phyloP scores from a whole-genome alignment of 2,797 vertebrate species.

The Rhodeus uyekii region DNA sequence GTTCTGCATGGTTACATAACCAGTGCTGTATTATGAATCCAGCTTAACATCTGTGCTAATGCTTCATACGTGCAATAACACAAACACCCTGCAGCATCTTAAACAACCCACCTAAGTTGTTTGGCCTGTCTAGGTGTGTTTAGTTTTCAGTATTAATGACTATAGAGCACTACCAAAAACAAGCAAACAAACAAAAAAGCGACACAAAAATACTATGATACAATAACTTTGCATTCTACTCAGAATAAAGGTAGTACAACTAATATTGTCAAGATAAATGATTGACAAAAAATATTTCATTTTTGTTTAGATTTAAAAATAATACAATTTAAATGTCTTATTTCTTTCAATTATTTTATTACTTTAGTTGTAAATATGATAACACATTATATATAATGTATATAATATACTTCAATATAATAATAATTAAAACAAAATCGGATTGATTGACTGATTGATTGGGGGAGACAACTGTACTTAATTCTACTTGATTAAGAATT shows the following conservation, averaged over 20 bases:
- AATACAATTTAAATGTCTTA: too few relatives aligned
- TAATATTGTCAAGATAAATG: neutral
- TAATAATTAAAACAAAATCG: too few relatives aligned
- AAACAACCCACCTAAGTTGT: neutral
- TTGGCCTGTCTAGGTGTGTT: neutral
- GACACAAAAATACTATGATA: neutral
- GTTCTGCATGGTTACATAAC: constrained; percentile 17
- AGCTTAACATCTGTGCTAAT: constrained; percentile 18
- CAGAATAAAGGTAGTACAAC: neutral
- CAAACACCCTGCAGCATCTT: constrained; percentile 19
- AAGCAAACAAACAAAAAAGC: neutral
- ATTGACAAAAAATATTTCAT: too few relatives aligned
- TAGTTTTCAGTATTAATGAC: neutral
- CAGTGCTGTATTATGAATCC: constrained; percentile 19
- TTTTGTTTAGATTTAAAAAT: too few relatives aligned
- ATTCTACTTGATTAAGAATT: neutral
- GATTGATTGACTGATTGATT: neutral
- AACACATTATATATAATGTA: too few relatives aligned
- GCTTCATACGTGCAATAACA: constrained; percentile 13
- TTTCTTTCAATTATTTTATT: too few relatives aligned
- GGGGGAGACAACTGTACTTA: neutral
- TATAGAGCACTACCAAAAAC: neutral
- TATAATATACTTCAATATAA: too few relatives aligned
- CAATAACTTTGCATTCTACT: neutral
- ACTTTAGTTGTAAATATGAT: too few relatives aligned